Percentiles rank a stretch among this genome's conserved stretches.
Evolutionary conservation across 2,888 invertebrate genomes (phyloP).

Genomic region (Marronus borbonicus): DNA sequence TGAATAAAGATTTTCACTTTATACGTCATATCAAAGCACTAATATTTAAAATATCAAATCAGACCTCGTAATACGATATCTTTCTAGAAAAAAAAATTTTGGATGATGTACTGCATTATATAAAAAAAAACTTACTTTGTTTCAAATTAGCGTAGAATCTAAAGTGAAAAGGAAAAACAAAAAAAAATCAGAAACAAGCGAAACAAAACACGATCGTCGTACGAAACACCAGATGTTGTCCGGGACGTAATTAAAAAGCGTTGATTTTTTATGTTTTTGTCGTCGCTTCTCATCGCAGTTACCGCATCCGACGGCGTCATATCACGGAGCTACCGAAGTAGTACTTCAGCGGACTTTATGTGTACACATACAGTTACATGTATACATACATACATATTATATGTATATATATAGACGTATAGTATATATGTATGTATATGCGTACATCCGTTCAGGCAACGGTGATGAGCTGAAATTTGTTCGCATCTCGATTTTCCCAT

Average conservation of each 20-base stretch:
- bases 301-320: not conserved
- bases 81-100: no score
- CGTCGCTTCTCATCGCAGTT: conserved; percentile 16
- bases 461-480: conserved; percentile 1
- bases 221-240: conserved; percentile 32
- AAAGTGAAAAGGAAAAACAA: conserved; percentile 4
- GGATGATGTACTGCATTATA: not conserved
- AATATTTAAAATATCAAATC: no score
- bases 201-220: conserved; percentile 17
- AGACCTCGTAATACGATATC: no score
- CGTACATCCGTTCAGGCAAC: conserved; percentile 6
- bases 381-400: not conserved
- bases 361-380: not conserved
- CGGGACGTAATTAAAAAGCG: conserved; percentile 32
- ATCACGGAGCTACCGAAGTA: conserved; percentile 20
- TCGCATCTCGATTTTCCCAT: conserved; percentile 25
- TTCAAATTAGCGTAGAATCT: conserved; percentile 10
- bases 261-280: conserved; percentile 23
- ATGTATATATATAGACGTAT: no score
- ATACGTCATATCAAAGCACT: no score
- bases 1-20: no score
- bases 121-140: conserved; percentile 13
- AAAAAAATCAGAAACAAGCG: not conserved
- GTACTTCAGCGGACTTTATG: conserved; percentile 12
- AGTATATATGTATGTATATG: not conserved